A percentile compares a stretch with the other conserved stretches of the same genome.
Evolutionary conservation across 1,140 invertebrate genomes (phyloP).

Genomic region (Lucilia cuprina): DNA sequence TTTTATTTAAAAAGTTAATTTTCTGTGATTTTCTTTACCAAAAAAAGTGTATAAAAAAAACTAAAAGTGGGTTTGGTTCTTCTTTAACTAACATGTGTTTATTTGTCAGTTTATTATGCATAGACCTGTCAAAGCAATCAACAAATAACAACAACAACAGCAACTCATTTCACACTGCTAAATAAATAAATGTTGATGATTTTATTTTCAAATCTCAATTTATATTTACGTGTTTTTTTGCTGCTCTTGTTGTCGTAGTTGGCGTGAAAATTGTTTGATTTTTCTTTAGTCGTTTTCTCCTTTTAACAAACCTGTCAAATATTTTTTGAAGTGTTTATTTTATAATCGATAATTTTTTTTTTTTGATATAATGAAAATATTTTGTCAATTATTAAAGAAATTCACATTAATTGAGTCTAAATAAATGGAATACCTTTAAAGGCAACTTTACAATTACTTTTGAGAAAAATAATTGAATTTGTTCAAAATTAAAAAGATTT

Average conservation of each 20-base stretch:
- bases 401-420: too few relatives aligned
- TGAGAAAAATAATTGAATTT: too few relatives aligned
- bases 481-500: too few relatives aligned
- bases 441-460: too few relatives aligned
- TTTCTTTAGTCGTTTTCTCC: not conserved
- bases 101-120: not conserved
- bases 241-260: not conserved
- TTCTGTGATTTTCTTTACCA: not conserved
- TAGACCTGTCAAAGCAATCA: slow-evolving; percentile 4
- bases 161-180: not conserved
- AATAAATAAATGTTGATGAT: slow-evolving; percentile 12
- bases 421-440: too few relatives aligned
- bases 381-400: too few relatives aligned
- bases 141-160: not conserved
- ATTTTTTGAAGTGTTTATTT: not conserved
- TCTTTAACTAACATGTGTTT: not conserved
- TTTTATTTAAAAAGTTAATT: not conserved
- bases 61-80: not conserved
- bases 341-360: not conserved
- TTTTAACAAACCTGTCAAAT: not conserved
- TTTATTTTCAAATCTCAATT: not conserved
- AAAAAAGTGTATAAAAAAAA: not conserved
- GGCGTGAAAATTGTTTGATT: not conserved
- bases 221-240: not conserved
- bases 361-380: not conserved